A percentile compares a stretch with the other conserved stretches of the same genome.
Conservation (phyloP, 2,113 vertebrate species). For the Tympanuchus pallidicinctus region DNA sequence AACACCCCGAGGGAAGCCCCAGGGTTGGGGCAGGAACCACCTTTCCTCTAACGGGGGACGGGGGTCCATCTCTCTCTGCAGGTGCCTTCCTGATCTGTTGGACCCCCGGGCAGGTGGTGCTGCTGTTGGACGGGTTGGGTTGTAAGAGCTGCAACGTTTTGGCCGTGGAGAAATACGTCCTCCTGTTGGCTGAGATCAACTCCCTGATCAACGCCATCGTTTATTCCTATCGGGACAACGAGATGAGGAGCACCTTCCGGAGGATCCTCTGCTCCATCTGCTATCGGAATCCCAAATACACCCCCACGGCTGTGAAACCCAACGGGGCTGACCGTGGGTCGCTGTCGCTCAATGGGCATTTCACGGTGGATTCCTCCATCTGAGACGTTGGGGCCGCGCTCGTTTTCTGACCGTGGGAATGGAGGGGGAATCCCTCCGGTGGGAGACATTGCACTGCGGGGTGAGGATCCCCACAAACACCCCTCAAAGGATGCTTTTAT, state of each 20-base stretch:
- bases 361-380: conserved; percentile 72
- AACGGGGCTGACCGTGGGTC: conserved; percentile 66
- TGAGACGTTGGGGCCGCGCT: background rate
- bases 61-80: conserved; percentile 51
- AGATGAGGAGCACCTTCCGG: conserved; percentile 90
- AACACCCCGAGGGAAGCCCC: too few relatives aligned
- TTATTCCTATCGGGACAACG: conserved; percentile 88
- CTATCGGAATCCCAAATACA: conserved; percentile 37
- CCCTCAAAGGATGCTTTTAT: too few relatives aligned
- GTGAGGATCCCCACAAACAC: background rate
- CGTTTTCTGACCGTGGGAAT: background rate
- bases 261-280: conserved; percentile 86
- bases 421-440: too few relatives aligned
- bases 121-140: conserved; percentile 87
- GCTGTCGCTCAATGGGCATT: conserved; percentile 70
- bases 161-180: conserved; percentile 88
- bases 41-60: background rate
- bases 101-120: conserved; percentile 88
- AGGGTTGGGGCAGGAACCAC: background rate
- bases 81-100: conserved; percentile 95
- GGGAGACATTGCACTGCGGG: too few relatives aligned
- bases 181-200: conserved; percentile 91
- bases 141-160: conserved; percentile 82
- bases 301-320: background rate
- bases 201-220: conserved; percentile 91